These are phyloP conservation scores for Lasioglossum oenotherae DNA, from an alignment of 2,888 invertebrate species.

Conservation along the genomic window DNA sequence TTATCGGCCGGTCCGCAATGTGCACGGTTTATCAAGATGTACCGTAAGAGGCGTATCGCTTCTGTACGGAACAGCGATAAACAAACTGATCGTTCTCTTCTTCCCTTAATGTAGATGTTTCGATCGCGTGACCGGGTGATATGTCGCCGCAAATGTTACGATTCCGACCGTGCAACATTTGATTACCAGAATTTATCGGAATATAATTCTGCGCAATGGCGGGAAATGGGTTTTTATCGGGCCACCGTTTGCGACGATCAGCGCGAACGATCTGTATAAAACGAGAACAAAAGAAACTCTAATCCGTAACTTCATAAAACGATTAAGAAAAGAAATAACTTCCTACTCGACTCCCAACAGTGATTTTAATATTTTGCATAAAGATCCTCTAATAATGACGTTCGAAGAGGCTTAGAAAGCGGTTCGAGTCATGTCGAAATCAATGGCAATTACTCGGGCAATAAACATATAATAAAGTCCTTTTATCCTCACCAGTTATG, in stretches of 20 bases:
- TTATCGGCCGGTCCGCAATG: slow-evolving; percentile 15
- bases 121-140: slow-evolving; percentile 32
- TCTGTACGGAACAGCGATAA: not conserved
- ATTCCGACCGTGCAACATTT: not conserved
- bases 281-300: too few relatives aligned
- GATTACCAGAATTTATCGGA: slow-evolving; percentile 1
- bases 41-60: slow-evolving; percentile 9
- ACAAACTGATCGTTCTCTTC: not conserved
- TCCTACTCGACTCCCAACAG: not conserved
- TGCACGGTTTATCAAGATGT: slow-evolving; percentile 36
- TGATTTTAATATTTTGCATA: not conserved
- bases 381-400: not conserved
- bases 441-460: not conserved
- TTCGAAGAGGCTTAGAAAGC: not conserved
- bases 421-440: not conserved
- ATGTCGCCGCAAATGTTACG: slow-evolving; percentile 4
- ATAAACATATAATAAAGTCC: not conserved
- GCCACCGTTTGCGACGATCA: not conserved
- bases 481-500: not conserved
- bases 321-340: not conserved
- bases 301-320: not conserved
- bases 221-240: not conserved
- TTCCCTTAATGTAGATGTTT: slow-evolving; percentile 9
- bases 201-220: not conserved
- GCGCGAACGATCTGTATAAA: not conserved